phyloP scores from a whole-genome alignment of 2,797 vertebrate species.

The Neosalanx taihuensis region DNA sequence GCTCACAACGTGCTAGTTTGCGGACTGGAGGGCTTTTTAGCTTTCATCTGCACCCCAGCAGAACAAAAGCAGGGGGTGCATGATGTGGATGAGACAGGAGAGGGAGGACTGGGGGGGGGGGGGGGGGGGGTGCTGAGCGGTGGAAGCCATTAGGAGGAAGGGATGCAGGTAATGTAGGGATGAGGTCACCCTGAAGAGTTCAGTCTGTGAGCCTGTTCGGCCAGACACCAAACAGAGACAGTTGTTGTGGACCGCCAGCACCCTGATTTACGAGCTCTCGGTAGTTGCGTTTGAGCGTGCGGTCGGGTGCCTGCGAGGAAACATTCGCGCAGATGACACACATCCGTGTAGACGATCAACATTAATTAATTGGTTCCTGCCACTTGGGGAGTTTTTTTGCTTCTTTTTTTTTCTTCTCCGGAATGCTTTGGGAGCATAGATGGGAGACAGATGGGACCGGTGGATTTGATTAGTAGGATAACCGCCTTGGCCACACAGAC shows the following conservation, averaged over 20 bases:
- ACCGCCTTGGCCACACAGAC: slow-evolving; percentile 61
- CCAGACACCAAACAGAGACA: slow-evolving; percentile 43
- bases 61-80: slow-evolving; percentile 60
- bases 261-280: slow-evolving; percentile 20
- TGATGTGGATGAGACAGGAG: slow-evolving; percentile 53
- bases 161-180: slow-evolving; percentile 64
- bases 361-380: slow-evolving; percentile 77
- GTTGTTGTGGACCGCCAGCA: slow-evolving; percentile 29
- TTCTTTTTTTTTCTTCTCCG: slow-evolving; percentile 36
- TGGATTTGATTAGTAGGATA: slow-evolving; percentile 68
- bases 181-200: slow-evolving; percentile 56
- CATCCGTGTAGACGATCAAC: slow-evolving; percentile 52
- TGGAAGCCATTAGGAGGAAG: slow-evolving; percentile 67
- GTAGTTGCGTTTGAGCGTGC: slow-evolving; percentile 18
- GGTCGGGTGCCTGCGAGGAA: slow-evolving; percentile 14
- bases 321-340: slow-evolving; percentile 3
- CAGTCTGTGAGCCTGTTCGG: slow-evolving; percentile 33
- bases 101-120: too few relatives aligned
- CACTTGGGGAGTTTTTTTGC: slow-evolving; percentile 49
- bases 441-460: slow-evolving; percentile 73
- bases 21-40: slow-evolving; percentile 43
- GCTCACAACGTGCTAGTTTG: slow-evolving; percentile 60
- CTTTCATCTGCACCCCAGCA: slow-evolving; percentile 49
- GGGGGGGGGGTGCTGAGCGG: slow-evolving; percentile 14
- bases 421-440: slow-evolving; percentile 64